Evolutionary conservation across 2,888 invertebrate species (phyloP), one percentile per base, ranked within the genome.

Genomic region (Operophtera brumata): DNA sequence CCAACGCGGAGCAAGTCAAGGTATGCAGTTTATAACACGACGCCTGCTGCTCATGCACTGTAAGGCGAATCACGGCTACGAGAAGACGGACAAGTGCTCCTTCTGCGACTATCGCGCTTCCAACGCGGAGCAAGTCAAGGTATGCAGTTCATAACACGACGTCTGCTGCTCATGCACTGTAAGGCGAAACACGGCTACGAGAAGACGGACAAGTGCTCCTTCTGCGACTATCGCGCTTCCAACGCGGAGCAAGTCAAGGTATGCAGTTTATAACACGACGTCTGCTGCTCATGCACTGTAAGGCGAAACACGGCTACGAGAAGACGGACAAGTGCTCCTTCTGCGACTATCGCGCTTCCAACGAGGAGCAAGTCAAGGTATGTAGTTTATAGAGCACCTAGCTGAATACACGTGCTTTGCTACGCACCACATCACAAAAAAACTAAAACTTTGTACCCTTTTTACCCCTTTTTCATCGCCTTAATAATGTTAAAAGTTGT

Each of bases 251-350:
- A 26, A 26, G 1, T 26, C 6, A 26, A 7, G 1, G 1, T 26
- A 8, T 26, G 26, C 26, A 84, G 58, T 86, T 86, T 25, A 83
- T 83, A 26, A 83, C 84, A 0, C 71, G 81, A 0, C 62, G 84
- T 3, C 48, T 83, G 0, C 61, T 84, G 1, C 58, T 85, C 6
- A 84, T 20, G 20, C 85, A 85, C 59, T 85, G 85, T 25, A 62
- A 81, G 48, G 85, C 85, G 0, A 84, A 83, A 41, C 85, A 85
- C 1, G 85, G 85, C 0, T 83, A 84, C 1, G 85, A 85, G 62
- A 84, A 85, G 62, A 83, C 81, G 0, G 84, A 86, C 54, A 84
- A 84, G 34, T 86, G 86, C 28, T 79, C 82, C 8, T 85, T 70
- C 58, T 85, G 85, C 35, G 83, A 83, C 25, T 84, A 84, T 46